A percentile compares a stretch with the other conserved stretches of the same genome.
These are phyloP conservation scores for Furcifer pardalis DNA, from an alignment of 2,797 vertebrate species.

Conservation along the genomic window DNA sequence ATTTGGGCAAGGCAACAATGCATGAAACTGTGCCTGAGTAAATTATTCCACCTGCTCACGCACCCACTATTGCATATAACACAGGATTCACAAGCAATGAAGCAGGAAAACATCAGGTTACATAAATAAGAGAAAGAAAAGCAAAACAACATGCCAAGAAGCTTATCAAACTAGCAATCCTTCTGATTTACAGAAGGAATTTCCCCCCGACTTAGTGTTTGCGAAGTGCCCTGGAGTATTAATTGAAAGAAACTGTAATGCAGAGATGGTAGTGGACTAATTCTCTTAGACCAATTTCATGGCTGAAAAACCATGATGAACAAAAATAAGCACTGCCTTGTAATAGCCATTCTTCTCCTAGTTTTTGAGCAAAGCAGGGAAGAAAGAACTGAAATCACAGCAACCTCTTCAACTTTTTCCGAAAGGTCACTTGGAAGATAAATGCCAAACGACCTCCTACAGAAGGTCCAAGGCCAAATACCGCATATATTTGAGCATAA, in stretches of 20 bases:
- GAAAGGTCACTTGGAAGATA: slow-evolving; percentile 4
- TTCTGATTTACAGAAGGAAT: background rate
- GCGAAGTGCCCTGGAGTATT: slow-evolving; percentile 54
- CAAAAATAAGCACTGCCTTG: slow-evolving; percentile 40
- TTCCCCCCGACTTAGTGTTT: background rate
- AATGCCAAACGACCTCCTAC: background rate
- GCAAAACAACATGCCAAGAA: slow-evolving; percentile 14
- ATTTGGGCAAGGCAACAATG: background rate
- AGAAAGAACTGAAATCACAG: background rate
- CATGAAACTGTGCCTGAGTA: background rate
- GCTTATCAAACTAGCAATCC: rapidly evolving
- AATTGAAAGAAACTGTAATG: slow-evolving; percentile 61
- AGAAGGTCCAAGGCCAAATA: background rate
- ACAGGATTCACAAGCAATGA: slow-evolving; percentile 59
- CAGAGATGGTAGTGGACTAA: slow-evolving; percentile 65
- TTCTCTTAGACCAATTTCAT: slow-evolving; percentile 71
- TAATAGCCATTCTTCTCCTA: slow-evolving; percentile 30
- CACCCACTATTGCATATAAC: too few species aligned
- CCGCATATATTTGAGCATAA: too few species aligned
- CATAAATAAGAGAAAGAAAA: slow-evolving; percentile 55
- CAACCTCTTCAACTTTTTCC: too few species aligned
- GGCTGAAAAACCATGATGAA: slow-evolving; percentile 62
- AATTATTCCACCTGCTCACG: background rate
- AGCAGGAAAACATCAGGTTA: slow-evolving; percentile 59
- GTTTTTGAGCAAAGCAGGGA: background rate